phyloP scores from a whole-genome alignment of 2,888 invertebrate genomes.

The Calephelis perditalis region DNA sequence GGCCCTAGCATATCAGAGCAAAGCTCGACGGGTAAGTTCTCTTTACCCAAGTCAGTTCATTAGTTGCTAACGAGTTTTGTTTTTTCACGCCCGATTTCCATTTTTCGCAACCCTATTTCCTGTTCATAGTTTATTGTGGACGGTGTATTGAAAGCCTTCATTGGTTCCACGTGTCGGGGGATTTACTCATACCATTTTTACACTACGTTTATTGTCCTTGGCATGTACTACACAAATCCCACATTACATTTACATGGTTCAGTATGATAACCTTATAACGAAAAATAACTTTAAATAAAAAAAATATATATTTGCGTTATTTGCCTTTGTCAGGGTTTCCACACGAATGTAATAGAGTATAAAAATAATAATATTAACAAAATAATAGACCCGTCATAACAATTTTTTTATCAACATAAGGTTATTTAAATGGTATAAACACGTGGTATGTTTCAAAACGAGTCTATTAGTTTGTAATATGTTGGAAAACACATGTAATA shows the following conservation, averaged over 20 bases:
- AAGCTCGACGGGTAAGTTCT: constrained; percentile 98
- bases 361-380: no score
- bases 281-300: constrained; percentile 44
- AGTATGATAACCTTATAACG: constrained; percentile 57
- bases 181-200: constrained; percentile 67
- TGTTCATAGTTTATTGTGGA: constrained; percentile 42
- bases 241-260: constrained; percentile 51
- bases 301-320: constrained; percentile 74
- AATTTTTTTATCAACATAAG: no score
- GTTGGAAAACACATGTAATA: constrained; percentile 36
- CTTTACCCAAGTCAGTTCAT: constrained; percentile 54
- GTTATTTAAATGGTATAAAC: no score
- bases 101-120: constrained; percentile 30
- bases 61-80: constrained; percentile 75
- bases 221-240: constrained; percentile 59
- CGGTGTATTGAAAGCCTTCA: constrained; percentile 46
- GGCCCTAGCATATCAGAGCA: constrained; percentile 99
- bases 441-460: no score
- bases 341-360: constrained; percentile 22
- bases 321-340: constrained; percentile 53
- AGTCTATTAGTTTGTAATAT: constrained; percentile 27
- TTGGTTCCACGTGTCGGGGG: constrained; percentile 60
- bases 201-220: constrained; percentile 38
- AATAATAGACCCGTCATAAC: no score
- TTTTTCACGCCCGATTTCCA: constrained; percentile 52